Evolutionary conservation across 2,113 vertebrate species (phyloP), one percentile per base, ranked within the genome.

Genomic region (Platichthys stellatus): DNA sequence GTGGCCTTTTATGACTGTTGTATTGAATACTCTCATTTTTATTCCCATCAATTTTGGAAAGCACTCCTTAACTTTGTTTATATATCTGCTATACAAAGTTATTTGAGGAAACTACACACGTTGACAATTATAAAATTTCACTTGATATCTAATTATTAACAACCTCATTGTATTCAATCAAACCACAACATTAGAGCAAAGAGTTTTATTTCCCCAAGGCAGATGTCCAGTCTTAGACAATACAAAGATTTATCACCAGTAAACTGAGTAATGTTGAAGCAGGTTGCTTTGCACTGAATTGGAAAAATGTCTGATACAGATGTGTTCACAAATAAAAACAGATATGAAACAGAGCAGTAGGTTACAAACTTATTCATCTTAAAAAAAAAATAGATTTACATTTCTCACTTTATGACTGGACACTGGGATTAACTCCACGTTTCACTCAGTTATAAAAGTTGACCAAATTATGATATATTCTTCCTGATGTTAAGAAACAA

Each of bases 171-270:
- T 54, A 28, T 24, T 35, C 12, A 64, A 61, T 3, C 20, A 65
- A 15, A 40, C 4, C 3, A 71, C 26, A 51, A 1, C 0, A 18
- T 43, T 53, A 31, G 5, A 64, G 35, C 23, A 80, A 77, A 43
- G 7, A 1, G 24, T 81, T 81, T 81, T 89, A 87, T 86, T 85
- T 70, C 51, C 60, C 15, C 40, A 18, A 75, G 43, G 59, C 78
- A 71, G 70, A 51, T 23, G 26, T 69, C 68, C 45, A 72, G 59
- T 71, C 51, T n/a, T 21, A 0, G 54, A 77, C 69, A 57, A 70
- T n/a, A 54, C n/a, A 54, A 54, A 54, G 4, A n/a, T 21, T 54
- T 54, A 58, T 60, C 15, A 20, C 31, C 12, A 23, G n/a, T 14
- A 26, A 54, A 3, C 18, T 13, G 23, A 60, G 23, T 69, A 28